Conservation (phyloP, 1,140 invertebrate species). For the Pachypsylla venusta region DNA sequence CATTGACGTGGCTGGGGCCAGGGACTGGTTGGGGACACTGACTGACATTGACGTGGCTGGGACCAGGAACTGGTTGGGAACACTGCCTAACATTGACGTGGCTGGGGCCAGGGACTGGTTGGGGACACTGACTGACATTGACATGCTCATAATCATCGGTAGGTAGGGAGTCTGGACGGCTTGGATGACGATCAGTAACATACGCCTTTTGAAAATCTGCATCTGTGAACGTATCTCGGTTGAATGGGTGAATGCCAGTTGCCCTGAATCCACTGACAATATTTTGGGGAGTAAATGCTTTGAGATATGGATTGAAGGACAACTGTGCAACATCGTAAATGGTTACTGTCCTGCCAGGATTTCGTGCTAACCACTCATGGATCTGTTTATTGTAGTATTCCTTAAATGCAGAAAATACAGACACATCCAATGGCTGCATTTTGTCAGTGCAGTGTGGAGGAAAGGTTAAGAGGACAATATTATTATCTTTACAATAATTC, state of each 20-base stretch:
- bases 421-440: slow-evolving; percentile 25
- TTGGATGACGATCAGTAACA: background rate
- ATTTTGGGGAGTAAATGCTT: background rate
- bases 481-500: slow-evolving; percentile 21
- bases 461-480: slow-evolving; percentile 24
- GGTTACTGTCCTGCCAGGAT: background rate
- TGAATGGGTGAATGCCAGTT: slow-evolving; percentile 26
- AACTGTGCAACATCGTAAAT: background rate
- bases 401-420: no score
- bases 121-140: background rate
- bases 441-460: slow-evolving; percentile 26
- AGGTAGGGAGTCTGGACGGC: background rate
- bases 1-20: no score
- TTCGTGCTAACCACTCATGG: background rate
- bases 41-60: no score
- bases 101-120: no score
- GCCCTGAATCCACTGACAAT: slow-evolving; percentile 25
- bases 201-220: slow-evolving; percentile 16
- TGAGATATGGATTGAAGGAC: background rate
- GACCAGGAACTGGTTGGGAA: no score
- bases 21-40: no score
- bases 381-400: background rate
- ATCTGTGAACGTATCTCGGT: slow-evolving; percentile 24
- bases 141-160: background rate
- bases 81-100: no score